Evolutionary conservation across 2,888 invertebrate genomes (phyloP).

Genomic region (Aleiodes testaceus): DNA sequence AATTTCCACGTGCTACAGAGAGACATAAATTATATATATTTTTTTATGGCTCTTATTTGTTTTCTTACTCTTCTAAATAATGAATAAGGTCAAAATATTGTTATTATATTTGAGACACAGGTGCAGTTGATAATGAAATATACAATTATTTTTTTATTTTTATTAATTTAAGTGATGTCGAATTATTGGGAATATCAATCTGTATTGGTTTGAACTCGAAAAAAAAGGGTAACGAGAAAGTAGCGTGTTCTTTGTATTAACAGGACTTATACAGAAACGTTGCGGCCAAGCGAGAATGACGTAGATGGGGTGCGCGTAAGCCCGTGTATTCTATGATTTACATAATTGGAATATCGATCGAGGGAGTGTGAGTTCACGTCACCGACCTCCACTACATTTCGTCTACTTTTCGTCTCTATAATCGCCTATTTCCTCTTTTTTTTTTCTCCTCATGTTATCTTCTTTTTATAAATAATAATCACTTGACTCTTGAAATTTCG

Average conservation of each 20-base stretch:
- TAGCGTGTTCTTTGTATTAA: conserved; percentile 11
- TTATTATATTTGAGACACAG: no score
- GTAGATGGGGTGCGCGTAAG: conserved; percentile 31
- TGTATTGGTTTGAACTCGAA: not conserved
- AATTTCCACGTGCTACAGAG: conserved; percentile 23
- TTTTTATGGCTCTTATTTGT: not conserved
- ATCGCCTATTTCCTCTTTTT: not conserved
- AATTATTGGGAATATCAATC: no score
- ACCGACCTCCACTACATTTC: conserved; percentile 31
- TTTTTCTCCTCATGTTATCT: not conserved
- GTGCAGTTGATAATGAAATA: no score
- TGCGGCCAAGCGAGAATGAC: conserved; percentile 2
- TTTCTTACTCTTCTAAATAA: not conserved
- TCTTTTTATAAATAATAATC: not conserved
- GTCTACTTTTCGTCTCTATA: conserved; percentile 1
- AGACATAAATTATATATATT: conserved; percentile 11
- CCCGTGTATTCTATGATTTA: conserved; percentile 42
- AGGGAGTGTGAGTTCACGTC: conserved; percentile 36
- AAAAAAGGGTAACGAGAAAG: conserved; percentile 3
- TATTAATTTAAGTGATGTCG: no score
- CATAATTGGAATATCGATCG: conserved; percentile 45
- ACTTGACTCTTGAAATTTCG: no score
- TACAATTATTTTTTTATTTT: no score
- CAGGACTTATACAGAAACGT: not conserved
- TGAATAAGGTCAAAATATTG: no score